Evolutionary conservation across 2,888 invertebrate species (phyloP).

Genomic region (Branchipolynoe longqiensis): DNA sequence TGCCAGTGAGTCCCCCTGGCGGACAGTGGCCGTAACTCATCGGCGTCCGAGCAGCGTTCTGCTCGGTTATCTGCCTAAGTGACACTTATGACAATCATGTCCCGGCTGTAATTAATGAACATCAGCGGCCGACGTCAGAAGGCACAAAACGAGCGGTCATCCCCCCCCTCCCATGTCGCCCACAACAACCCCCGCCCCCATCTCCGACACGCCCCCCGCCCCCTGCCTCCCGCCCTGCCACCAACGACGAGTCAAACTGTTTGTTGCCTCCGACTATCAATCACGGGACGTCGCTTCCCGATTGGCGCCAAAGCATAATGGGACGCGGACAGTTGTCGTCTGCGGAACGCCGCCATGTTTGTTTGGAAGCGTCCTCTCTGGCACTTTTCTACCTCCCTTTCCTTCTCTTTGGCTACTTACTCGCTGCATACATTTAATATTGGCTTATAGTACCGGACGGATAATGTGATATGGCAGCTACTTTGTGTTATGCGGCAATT

Average conservation of each 20-base stretch:
- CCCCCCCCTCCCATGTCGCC: neutral
- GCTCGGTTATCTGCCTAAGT: constrained; percentile 45
- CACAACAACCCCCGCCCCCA: neutral
- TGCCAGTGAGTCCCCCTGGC: neutral
- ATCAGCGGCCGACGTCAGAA: neutral
- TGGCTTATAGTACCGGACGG: no score
- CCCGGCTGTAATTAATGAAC: constrained; percentile 40
- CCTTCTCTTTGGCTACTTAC: no score
- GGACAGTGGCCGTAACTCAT: constrained; percentile 50
- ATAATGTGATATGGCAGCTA: no score
- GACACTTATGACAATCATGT: constrained; percentile 56
- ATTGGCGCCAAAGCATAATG: constrained; percentile 45
- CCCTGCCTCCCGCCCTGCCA: neutral
- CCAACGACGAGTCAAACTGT: constrained; percentile 35
- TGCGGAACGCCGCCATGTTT: neutral
- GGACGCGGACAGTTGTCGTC: constrained; percentile 28
- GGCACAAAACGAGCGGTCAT: constrained; percentile 18
- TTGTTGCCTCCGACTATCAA: constrained; percentile 30
- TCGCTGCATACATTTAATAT: no score
- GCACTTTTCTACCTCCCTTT: no score
- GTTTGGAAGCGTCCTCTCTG: no score
- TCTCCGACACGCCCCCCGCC: neutral
- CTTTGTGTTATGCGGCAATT: no score
- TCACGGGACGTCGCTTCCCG: neutral
- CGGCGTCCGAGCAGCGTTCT: neutral